Conservation (phyloP, 2,797 vertebrate species). For the Takifugu rubripes region DNA sequence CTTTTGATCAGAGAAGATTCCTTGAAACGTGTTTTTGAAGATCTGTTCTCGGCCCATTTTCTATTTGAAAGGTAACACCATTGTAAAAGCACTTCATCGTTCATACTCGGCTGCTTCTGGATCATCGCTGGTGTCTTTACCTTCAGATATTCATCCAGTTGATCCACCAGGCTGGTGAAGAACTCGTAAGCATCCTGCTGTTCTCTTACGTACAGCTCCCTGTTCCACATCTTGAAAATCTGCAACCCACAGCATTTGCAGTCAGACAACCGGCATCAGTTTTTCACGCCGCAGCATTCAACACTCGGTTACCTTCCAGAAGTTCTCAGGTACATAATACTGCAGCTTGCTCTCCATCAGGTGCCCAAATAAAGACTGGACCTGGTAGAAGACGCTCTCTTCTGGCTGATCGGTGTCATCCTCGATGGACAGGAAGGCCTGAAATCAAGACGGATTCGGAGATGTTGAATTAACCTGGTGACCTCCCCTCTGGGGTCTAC, state of each 20-base stretch:
- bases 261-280: not conserved
- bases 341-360: slow-evolving; percentile 99
- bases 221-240: slow-evolving; percentile 99
- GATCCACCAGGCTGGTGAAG: slow-evolving; percentile 98
- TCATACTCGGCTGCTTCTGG: not conserved
- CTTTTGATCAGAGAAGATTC: slow-evolving; percentile 99
- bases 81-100: not conserved
- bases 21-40: slow-evolving; percentile 99
- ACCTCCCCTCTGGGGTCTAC: slow-evolving; percentile 9
- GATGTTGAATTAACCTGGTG: not conserved
- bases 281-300: not conserved
- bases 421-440: slow-evolving; percentile 94
- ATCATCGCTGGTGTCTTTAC: slow-evolving; percentile 63
- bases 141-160: slow-evolving; percentile 98
- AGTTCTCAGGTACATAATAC: slow-evolving; percentile 97
- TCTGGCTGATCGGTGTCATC: slow-evolving; percentile 96
- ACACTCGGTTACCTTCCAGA: slow-evolving; percentile 88
- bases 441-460: not conserved
- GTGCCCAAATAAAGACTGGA: slow-evolving; percentile 96
- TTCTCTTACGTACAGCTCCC: slow-evolving; percentile 93
- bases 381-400: slow-evolving; percentile 98
- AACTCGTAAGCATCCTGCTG: slow-evolving; percentile 99
- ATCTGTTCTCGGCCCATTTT: slow-evolving; percentile 98
- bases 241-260: slow-evolving; percentile 46
- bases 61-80: slow-evolving; percentile 57